Evolutionary conservation across 1,140 invertebrate species (phyloP).

Genomic region (Cydia strobilella): DNA sequence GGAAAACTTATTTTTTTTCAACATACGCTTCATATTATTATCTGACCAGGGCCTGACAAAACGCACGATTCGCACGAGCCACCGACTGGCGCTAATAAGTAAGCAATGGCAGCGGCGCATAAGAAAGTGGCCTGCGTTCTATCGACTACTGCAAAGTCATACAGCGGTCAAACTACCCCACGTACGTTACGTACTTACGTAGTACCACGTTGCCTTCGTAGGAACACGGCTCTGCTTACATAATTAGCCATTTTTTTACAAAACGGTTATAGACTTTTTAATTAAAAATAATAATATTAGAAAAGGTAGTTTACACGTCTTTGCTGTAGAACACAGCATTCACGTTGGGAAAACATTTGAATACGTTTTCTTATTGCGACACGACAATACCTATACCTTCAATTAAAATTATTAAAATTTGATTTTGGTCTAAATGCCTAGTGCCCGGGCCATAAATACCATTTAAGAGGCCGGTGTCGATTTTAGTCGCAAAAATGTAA

Average conservation of each 20-base stretch:
- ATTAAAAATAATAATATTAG: too few species aligned
- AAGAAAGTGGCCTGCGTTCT: conserved; percentile 15
- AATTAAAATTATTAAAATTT: too few species aligned
- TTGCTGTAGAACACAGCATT: too few species aligned
- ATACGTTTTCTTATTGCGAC: too few species aligned
- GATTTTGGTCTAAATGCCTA: too few species aligned
- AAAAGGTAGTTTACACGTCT: too few species aligned
- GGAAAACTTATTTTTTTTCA: conserved; percentile 4
- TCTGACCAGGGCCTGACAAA: not conserved
- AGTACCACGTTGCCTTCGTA: not conserved
- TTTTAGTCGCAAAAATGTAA: too few species aligned
- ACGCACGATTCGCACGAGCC: not conserved
- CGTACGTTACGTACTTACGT: not conserved
- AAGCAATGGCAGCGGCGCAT: not conserved
- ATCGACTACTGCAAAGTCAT: conserved; percentile 5
- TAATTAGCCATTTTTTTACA: not conserved
- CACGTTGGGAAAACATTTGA: too few species aligned
- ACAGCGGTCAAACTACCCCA: not conserved
- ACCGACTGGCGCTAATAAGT: not conserved
- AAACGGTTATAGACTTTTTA: too few species aligned
- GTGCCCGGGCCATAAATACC: too few species aligned
- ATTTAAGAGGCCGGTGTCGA: too few species aligned
- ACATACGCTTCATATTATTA: not conserved
- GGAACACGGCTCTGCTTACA: not conserved
- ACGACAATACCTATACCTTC: too few species aligned